Evolutionary conservation across 1,140 invertebrate genomes (phyloP).

Genomic region (Pogonomyrmex barbatus): DNA sequence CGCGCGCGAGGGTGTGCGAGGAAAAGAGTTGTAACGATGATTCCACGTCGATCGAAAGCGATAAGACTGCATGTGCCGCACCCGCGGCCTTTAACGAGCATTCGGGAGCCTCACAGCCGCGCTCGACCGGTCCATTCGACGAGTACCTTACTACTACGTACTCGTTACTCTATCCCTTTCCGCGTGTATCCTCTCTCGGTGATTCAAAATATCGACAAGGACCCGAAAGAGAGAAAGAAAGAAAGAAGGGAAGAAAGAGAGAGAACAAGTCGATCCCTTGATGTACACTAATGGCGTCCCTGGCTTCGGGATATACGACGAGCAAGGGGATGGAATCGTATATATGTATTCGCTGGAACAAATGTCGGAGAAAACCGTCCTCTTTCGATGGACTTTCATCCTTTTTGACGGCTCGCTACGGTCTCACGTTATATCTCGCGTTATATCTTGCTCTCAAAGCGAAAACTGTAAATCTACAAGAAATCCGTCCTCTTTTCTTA

Average conservation of each 20-base stretch:
- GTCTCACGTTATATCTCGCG: neutral
- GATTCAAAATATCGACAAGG: slow-evolving; percentile 39
- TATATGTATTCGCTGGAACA: slow-evolving; percentile 53
- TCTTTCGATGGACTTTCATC: slow-evolving; percentile 52
- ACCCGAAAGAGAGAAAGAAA: neutral
- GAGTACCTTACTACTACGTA: slow-evolving; percentile 36
- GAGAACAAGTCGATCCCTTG: slow-evolving; percentile 51
- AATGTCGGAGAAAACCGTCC: slow-evolving; percentile 51
- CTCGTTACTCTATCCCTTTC: slow-evolving; percentile 36
- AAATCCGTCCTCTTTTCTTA: slow-evolving; percentile 21
- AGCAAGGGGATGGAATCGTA: slow-evolving; percentile 48
- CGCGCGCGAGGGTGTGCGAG: neutral
- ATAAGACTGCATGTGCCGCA: slow-evolving; percentile 55
- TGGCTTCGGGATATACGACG: slow-evolving; percentile 36
- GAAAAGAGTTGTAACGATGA: slow-evolving; percentile 59
- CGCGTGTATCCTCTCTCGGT: slow-evolving; percentile 6
- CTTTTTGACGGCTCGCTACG: slow-evolving; percentile 27
- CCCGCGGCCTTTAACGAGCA: slow-evolving; percentile 63
- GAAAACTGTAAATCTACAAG: slow-evolving; percentile 1
- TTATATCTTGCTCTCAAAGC: slow-evolving; percentile 28
- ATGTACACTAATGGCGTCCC: slow-evolving; percentile 61
- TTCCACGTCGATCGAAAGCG: slow-evolving; percentile 64
- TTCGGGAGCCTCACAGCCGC: slow-evolving; percentile 19
- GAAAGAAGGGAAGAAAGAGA: neutral
- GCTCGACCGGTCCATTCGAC: slow-evolving; percentile 35